Base-by-base conservation (phyloP, 1,140 invertebrate species). In the Orius insidiosus region DNA sequence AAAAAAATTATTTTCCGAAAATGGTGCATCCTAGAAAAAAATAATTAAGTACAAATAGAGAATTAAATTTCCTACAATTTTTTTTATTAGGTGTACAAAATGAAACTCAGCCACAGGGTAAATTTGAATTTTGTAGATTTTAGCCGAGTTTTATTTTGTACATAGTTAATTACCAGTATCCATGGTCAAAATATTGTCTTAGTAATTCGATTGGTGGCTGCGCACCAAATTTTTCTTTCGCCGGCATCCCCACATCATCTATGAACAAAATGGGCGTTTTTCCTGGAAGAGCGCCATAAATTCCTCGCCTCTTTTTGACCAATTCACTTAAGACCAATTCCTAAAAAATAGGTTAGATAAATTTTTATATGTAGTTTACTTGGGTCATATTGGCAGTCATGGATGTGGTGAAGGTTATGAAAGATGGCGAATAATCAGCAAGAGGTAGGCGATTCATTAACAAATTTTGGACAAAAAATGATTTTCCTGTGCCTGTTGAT, bases 161-260 rank as follows among this genome's bases (percentile, higher is more conserved):
- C n/a, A n/a, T n/a, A n/a, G n/a, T n/a, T n/a, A n/a, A n/a, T 59
- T 55, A 66, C 74, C 73, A 75, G 56, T 84, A 75, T 46, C 75
- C 74, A 60, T 92, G 84, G 61, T 94, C 89, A 51, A 92, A 80
- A 61, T 74, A 87, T 60, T 93, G 82, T 15, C 89, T 70, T 2
- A 96, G 60, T 31, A 94, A 62, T 66, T 95, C 90, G 50, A 94
- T 76, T 0, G 89, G 77, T 1, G 89, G 87, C 63, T 92, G 87
- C 0, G 87, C 82, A 2, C 88, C 88, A 58, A 88, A 93, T 1
- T 71, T 61, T 62, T 89, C 85, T 58, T 84, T 80, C 1, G 74
- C 70, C 0, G 89, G 87, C 84, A 93, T 87, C 58, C 92, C 92
- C 58, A 94, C 71, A 61, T 96, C 89, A 60, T 96, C 90, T 34